Conservation (phyloP, 1,140 invertebrate genomes). For the Drosophila paulistorum region DNA sequence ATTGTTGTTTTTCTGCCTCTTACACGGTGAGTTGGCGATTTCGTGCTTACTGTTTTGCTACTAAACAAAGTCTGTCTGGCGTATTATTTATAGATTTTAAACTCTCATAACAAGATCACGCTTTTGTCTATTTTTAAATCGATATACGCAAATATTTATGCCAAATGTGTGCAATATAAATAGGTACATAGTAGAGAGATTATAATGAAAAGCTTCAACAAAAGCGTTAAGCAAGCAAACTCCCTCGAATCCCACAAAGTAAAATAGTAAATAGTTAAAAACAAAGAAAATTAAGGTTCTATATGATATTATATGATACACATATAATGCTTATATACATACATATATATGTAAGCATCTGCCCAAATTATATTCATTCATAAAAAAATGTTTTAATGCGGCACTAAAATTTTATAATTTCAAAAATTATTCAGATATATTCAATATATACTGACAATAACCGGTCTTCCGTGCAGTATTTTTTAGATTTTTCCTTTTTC, state of each 20-base stretch:
- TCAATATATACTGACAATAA: not conserved
- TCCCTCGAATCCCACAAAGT: no score
- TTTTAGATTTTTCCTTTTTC: not conserved
- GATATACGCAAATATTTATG: not conserved
- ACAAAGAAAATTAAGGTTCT: no score
- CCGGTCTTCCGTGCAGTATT: conserved; percentile 2
- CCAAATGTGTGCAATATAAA: not conserved
- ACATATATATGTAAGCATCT: no score
- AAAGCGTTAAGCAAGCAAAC: no score
- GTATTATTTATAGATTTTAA: conserved; percentile 4
- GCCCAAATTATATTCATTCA: not conserved
- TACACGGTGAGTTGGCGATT: conserved; percentile 25
- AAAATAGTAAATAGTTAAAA: no score
- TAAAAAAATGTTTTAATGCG: not conserved
- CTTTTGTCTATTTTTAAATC: conserved; percentile 11
- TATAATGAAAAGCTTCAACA: no score
- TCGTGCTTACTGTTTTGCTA: not conserved
- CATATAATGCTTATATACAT: no score
- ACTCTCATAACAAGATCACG: conserved; percentile 12
- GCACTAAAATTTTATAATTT: not conserved
- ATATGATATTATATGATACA: no score
- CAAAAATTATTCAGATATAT: not conserved
- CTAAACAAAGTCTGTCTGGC: conserved; percentile 21
- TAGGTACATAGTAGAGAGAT: not conserved
- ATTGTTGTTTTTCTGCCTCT: conserved; percentile 1